Percentiles rank a stretch among this genome's conserved stretches.
Evolutionary conservation across 2,888 invertebrate genomes (phyloP).

Genomic region (Ceriagrion tenellum): DNA sequence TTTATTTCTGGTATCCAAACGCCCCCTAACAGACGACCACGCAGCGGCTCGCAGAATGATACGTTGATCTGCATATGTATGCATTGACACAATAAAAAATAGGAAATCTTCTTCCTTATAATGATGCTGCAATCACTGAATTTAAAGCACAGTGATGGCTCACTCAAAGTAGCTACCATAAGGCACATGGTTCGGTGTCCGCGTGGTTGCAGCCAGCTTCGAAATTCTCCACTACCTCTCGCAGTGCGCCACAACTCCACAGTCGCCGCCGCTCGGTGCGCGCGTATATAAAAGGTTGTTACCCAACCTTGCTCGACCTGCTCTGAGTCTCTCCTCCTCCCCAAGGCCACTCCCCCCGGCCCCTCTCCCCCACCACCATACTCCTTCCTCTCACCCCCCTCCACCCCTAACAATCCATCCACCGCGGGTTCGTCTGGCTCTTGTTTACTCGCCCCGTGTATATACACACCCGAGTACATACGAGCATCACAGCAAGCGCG

Average conservation of each 20-base stretch:
- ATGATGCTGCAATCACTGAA: no score
- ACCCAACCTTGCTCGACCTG: slow-evolving; percentile 18
- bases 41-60: no score
- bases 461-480: neutral
- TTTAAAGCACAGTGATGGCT: no score
- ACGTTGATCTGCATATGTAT: no score
- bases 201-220: neutral
- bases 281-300: neutral
- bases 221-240: neutral
- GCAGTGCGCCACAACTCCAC: neutral
- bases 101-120: no score
- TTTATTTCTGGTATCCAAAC: no score
- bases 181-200: neutral
- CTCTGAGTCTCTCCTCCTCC: neutral
- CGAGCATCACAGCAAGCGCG: neutral
- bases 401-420: no score
- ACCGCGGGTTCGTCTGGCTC: neutral
- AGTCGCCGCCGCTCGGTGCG: neutral
- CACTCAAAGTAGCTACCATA: neutral
- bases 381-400: no score
- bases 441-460: neutral
- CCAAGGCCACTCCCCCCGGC: no score
- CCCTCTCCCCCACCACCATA: no score
- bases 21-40: no score
- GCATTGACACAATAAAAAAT: no score